These are phyloP conservation scores for Pseudopipra pipra DNA, from an alignment of 2,113 vertebrate species.

Conservation along the genomic window DNA sequence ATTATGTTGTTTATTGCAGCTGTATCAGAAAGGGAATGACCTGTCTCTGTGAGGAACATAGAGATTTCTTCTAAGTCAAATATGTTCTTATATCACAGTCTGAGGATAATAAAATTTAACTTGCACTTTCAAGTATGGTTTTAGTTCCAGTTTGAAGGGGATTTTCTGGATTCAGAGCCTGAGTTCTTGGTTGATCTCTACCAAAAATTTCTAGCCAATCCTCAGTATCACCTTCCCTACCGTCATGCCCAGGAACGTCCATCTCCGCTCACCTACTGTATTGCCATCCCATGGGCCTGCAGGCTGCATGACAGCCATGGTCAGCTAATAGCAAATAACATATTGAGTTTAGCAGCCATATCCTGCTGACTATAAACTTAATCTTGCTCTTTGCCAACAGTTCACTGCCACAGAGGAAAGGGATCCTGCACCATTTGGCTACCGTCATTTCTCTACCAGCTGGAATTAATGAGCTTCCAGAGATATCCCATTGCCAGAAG, in stretches of 20 bases:
- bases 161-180: neutral
- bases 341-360: neutral
- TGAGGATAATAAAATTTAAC: neutral
- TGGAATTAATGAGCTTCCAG: neutral
- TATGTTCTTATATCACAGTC: neutral
- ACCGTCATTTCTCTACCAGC: rapidly evolving
- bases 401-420: neutral
- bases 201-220: neutral
- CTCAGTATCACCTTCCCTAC: neutral
- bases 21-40: neutral
- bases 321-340: neutral
- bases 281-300: neutral
- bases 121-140: neutral
- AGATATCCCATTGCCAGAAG: neutral
- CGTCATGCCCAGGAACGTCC: neutral
- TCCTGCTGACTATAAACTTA: neutral
- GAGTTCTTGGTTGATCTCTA: neutral
- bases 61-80: neutral
- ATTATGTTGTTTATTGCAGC: neutral
- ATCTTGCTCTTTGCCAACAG: neutral
- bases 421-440: neutral
- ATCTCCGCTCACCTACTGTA: rapidly evolving
- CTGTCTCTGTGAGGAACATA: neutral
- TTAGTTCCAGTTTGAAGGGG: neutral
- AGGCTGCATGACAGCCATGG: neutral